phyloP scores from a whole-genome alignment of 2,113 vertebrate species.

The Empidonax alnorum region DNA sequence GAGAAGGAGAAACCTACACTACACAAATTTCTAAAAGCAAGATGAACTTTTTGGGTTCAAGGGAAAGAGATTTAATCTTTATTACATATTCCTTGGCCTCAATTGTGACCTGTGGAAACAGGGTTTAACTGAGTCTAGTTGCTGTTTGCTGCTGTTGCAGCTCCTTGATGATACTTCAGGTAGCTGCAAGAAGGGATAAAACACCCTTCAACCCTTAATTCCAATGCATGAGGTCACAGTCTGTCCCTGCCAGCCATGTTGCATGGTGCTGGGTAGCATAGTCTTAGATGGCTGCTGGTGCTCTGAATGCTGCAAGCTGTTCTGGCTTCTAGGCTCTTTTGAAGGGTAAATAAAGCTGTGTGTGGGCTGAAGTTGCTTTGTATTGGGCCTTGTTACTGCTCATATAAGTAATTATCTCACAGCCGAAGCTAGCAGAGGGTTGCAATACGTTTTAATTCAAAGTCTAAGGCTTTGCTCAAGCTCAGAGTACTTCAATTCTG shows the following conservation, averaged over 20 bases:
- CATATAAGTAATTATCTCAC: not conserved
- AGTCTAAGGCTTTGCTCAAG: not conserved
- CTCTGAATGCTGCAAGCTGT: not conserved
- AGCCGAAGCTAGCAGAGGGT: not conserved
- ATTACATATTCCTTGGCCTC: not conserved
- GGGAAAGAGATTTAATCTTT: not conserved
- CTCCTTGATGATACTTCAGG: not conserved
- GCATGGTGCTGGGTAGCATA: not conserved
- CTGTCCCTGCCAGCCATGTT: not conserved
- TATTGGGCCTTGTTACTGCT: not conserved
- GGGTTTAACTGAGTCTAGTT: not conserved
- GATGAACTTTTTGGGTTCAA: not conserved
- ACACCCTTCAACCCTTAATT: not conserved
- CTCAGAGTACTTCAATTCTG: not conserved
- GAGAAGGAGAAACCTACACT: not conserved
- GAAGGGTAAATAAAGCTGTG: not conserved
- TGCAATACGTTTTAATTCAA: not conserved
- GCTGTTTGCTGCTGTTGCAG: not conserved
- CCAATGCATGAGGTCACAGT: rapidly evolving
- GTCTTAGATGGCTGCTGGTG: not conserved
- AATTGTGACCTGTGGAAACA: not conserved
- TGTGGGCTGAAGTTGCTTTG: not conserved
- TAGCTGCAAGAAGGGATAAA: not conserved
- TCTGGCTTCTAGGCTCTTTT: not conserved
- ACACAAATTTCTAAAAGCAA: not conserved